phyloP scores from a whole-genome alignment of 2,113 vertebrate genomes.

The Furnarius figulus region DNA sequence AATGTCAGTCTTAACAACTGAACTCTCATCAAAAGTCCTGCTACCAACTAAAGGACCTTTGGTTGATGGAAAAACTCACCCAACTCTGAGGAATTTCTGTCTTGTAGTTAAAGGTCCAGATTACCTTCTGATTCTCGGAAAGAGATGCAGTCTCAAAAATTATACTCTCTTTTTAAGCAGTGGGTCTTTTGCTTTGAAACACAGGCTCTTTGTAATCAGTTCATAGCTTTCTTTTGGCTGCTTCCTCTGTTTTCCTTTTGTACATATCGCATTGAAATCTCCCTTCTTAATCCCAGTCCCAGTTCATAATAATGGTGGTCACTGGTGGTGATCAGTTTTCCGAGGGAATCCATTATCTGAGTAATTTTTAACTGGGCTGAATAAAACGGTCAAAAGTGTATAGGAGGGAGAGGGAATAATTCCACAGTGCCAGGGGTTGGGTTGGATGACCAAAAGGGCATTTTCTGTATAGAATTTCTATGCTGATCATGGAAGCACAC shows the following conservation, averaged over 20 bases:
- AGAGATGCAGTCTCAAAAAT: not conserved
- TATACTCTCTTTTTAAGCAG: not conserved
- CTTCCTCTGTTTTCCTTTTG: not conserved
- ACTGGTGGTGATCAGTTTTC: not conserved
- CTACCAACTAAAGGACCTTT: not conserved
- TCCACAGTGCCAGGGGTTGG: not conserved
- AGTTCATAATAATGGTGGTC: constrained; percentile 1
- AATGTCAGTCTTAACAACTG: not conserved
- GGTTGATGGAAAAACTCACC: not conserved
- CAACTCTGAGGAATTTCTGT: not conserved
- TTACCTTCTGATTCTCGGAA: not conserved
- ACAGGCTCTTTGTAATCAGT: not conserved
- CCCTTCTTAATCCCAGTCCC: constrained; percentile 2
- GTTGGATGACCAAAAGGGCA: not conserved
- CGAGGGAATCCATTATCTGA: not conserved
- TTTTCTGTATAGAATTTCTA: constrained; percentile 18
- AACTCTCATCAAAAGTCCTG: not conserved
- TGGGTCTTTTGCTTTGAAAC: not conserved
- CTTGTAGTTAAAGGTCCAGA: not conserved
- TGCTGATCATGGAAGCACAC: constrained; percentile 23
- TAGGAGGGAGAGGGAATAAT: constrained; percentile 5
- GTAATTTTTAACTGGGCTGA: not conserved
- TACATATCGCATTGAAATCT: not conserved
- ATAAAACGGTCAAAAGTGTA: not conserved
- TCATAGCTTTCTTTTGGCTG: not conserved